Evolutionary conservation across 2,113 vertebrate genomes (phyloP).

Genomic region (Myxocyprinus asiaticus): DNA sequence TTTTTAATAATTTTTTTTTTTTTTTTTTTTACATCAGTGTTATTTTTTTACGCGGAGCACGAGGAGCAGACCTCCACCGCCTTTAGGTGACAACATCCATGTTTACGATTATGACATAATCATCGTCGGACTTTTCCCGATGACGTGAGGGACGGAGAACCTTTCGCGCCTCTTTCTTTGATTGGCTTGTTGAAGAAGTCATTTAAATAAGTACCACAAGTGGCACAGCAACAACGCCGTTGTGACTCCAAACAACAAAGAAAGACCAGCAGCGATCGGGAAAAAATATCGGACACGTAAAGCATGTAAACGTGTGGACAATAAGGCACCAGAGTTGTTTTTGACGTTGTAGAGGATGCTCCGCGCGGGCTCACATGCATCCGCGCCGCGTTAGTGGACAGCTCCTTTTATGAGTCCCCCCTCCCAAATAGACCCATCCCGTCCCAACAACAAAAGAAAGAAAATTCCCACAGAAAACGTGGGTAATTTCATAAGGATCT

Average conservation of each 20-base stretch:
- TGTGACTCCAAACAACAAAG: conserved; percentile 58
- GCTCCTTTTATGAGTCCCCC: conserved; percentile 55
- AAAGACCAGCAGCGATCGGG: conserved; percentile 69
- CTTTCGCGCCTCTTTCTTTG: conserved; percentile 50
- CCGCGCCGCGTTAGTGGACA: conserved; percentile 66
- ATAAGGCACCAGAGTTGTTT: conserved; percentile 82
- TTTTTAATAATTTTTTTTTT: not conserved
- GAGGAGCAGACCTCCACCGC: conserved; percentile 61
- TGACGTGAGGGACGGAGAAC: not conserved
- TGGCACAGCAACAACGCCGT: conserved; percentile 42
- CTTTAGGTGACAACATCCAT: conserved; percentile 57
- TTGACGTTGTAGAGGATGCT: conserved; percentile 77
- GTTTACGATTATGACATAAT: conserved; percentile 44
- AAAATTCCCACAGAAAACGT: conserved; percentile 82
- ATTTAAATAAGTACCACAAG: conserved; percentile 49
- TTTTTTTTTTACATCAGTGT: conserved; percentile 53
- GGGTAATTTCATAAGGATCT: conserved; percentile 77
- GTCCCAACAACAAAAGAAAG: conserved; percentile 60
- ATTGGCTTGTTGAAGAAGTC: conserved; percentile 56
- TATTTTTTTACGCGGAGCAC: conserved; percentile 55
- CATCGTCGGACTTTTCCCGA: conserved; percentile 15
- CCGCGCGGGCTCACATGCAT: conserved; percentile 58
- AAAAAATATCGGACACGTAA: conserved; percentile 72
- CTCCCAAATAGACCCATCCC: conserved; percentile 19
- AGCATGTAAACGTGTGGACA: conserved; percentile 81